Percentiles rank a stretch among this genome's conserved stretches.
phyloP scores from a whole-genome alignment of 2,888 invertebrate genomes.

The Tinea trinotella region DNA sequence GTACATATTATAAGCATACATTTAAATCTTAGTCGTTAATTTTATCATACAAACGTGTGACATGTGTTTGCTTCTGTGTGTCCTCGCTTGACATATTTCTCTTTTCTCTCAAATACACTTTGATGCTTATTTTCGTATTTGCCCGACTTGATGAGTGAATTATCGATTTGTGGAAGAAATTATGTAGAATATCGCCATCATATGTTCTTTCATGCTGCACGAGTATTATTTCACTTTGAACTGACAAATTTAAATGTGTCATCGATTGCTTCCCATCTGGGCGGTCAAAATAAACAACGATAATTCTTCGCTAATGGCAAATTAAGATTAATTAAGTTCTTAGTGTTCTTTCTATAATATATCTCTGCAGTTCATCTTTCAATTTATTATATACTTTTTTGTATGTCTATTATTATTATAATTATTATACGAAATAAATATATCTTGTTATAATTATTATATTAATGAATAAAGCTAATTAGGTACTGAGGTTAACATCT shows the following conservation, averaged over 20 bases:
- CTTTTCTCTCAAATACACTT: slow-evolving; percentile 65
- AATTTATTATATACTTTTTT: not conserved
- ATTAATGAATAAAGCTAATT: no score
- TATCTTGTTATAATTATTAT: no score
- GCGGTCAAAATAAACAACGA: slow-evolving; percentile 14
- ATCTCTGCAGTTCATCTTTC: not conserved
- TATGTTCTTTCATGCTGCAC: slow-evolving; percentile 32
- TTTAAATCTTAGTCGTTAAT: slow-evolving; percentile 47
- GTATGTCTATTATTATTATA: not conserved
- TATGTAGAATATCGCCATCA: slow-evolving; percentile 35
- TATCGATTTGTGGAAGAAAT: slow-evolving; percentile 66
- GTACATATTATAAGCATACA: not conserved
- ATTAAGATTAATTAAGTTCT: slow-evolving; percentile 18
- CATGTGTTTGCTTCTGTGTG: slow-evolving; percentile 62
- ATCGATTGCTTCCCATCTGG: slow-evolving; percentile 59
- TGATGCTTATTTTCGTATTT: slow-evolving; percentile 70
- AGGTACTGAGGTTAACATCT: no score
- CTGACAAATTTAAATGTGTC: slow-evolving; percentile 63
- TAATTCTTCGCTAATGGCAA: slow-evolving; percentile 16
- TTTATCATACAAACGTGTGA: slow-evolving; percentile 68
- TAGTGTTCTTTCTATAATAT: slow-evolving; percentile 4
- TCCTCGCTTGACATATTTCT: slow-evolving; percentile 61
- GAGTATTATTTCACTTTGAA: slow-evolving; percentile 53
- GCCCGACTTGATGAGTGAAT: slow-evolving; percentile 59
- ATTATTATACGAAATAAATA: no score